Conservation (phyloP, 2,888 invertebrate species). For the Seladonia tumulorum region DNA sequence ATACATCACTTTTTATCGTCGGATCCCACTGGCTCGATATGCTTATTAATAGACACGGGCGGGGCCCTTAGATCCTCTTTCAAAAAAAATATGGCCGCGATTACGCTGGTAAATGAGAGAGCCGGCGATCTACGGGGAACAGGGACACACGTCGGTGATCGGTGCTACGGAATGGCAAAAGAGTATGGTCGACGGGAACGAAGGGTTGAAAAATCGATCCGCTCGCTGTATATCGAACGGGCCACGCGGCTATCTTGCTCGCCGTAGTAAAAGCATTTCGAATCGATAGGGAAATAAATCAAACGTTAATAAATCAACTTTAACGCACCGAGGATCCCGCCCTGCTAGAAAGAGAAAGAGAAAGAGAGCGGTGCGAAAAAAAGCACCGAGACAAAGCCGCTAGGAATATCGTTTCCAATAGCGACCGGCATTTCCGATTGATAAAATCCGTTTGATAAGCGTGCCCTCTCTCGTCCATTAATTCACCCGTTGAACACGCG, state of each 20-base stretch:
- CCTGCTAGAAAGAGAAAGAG: conserved; percentile 24
- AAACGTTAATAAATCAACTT: conserved; percentile 57
- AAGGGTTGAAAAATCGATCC: conserved; percentile 38
- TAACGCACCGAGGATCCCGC: conserved; percentile 36
- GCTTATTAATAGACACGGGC: conserved; percentile 73
- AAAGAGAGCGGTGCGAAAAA: not conserved
- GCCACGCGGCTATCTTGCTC: conserved; percentile 36
- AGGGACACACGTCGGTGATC: not conserved
- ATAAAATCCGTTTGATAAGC: conserved; percentile 42
- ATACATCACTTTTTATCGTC: conserved; percentile 76
- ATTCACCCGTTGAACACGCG: conserved; percentile 1
- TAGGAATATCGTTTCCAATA: conserved; percentile 41
- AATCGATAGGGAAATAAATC: conserved; percentile 50
- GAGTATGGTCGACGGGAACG: not conserved
- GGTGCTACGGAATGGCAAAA: not conserved
- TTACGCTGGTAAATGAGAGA: conserved; percentile 28
- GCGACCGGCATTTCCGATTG: conserved; percentile 41
- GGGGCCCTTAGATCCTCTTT: conserved; percentile 38
- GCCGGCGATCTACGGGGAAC: conserved; percentile 8
- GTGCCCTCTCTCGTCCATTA: conserved; percentile 13
- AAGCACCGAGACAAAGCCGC: conserved; percentile 31
- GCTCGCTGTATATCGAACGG: not conserved
- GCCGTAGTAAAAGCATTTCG: conserved; percentile 31
- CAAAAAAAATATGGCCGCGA: conserved; percentile 55
- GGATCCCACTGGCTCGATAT: conserved; percentile 64